phyloP scores from a whole-genome alignment of 2,888 invertebrate genomes.

The Phanerotoma sp. region DNA sequence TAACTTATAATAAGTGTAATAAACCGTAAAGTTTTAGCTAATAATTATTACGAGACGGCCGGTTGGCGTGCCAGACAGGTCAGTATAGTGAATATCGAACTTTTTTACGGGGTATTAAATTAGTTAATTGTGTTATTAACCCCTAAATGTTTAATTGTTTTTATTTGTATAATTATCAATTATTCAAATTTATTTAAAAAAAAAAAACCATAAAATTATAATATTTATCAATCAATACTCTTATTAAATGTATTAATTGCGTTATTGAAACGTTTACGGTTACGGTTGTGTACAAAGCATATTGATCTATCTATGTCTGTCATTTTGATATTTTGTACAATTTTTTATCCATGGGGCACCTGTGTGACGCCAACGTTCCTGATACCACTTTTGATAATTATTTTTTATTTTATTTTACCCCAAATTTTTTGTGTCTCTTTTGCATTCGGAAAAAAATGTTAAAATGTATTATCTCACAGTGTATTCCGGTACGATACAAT shows the following conservation, averaged over 20 bases:
- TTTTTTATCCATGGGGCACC: background rate
- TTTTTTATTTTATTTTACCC: background rate
- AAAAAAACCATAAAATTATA: no score
- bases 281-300: conserved; percentile 34
- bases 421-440: no score
- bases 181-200: background rate
- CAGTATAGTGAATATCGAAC: conserved; percentile 33
- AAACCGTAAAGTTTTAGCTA: conserved; percentile 26
- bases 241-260: conserved; percentile 15
- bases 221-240: no score
- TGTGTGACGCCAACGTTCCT: no score
- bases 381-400: background rate
- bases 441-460: no score
- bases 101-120: conserved; percentile 24
- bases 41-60: conserved; percentile 38
- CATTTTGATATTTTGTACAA: conserved; percentile 34
- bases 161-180: background rate
- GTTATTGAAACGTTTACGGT: conserved; percentile 27
- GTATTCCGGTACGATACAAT: no score
- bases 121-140: conserved; percentile 9
- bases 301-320: conserved; percentile 49
- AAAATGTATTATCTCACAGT: no score
- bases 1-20: conserved; percentile 30
- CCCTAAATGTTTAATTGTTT: background rate
- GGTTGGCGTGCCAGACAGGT: conserved; percentile 46